Base-by-base conservation (phyloP, 2,113 vertebrate species). In the Pipa parva region DNA sequence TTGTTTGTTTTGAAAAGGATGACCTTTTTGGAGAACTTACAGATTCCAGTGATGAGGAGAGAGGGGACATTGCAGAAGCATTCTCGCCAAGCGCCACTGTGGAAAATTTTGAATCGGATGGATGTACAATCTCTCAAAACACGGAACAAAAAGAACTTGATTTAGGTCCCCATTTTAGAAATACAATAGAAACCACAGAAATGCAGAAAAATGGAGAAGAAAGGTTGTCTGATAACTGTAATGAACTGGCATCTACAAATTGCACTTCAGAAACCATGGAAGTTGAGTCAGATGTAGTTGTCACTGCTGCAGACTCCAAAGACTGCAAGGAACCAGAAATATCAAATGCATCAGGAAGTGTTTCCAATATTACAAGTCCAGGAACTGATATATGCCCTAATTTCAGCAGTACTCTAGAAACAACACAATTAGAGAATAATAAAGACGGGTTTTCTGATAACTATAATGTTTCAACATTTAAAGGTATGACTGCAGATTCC, bases 1-100 rank as follows among this genome's bases (percentile, higher is more conserved):
- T 29, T 64, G 66, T 58, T 36, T 64, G 59, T 80, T 51, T 22
- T 31, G 74, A 83, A 26, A 75, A 91, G 86, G 84, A 83, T 63
- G 12, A 21, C 1, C 71, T 77, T 29, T 84, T 85, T 64, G 87
- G 77, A 77, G 80, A 85, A 11, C 15, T 72, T 22, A 73, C 78
- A 0, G 65, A 74, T 71, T 88, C 84, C 68, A 89, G 88, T 0
- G 83, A 87, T 0, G 74, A 76, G 11, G 88, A 90, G 22, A 60
- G 1, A 27, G 10, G 29, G 17, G 15, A 18, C 7, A 31, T 15
- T 15, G 11, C 20, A 22, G 28, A 51, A 17, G 8, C 13, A 24
- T 21, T 24, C 13, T 18, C 3, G 3, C 17, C 25, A 46, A 48
- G 21, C 3, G 10, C 13, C n/a, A 5, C 18, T 20, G 36, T 24